Base-by-base conservation (phyloP, 2,113 vertebrate genomes). In the Apeltes quadracus region DNA sequence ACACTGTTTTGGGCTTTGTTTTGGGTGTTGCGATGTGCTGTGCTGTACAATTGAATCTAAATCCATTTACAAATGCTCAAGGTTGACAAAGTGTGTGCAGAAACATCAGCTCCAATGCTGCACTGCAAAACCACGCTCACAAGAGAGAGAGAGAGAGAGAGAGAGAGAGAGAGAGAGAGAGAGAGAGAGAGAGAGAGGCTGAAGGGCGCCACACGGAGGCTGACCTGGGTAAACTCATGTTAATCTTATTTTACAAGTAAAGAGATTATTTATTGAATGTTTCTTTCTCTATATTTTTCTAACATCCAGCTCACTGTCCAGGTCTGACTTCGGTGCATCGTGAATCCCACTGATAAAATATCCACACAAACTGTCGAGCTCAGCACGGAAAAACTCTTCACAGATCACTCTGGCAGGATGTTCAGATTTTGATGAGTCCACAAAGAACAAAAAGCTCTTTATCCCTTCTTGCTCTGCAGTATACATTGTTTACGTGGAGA, bases 121-220 rank as follows among this genome's bases (percentile, higher is more conserved):
- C 86, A 88, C 86, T 34, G 81, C 84, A 91, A 88, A 62, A 63
- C 54, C 75, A 83, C 68, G 65, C 34, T 0, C 32, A 34, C 32
- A 34, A 4, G 6, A 77, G 39, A 43, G 67, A 44, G 43, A 84
- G 51, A 65, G 5, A 32, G 23, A 27, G 59, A 56, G 57, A 77
- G 39, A 43, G 67, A 44, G 43, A 84, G 51, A 65, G 5, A 32
- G 23, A 27, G 59, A 56, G 57, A 77, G 39, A 43, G 67, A 44
- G 43, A 77, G 39, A 43, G 67, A 44, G 43, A 84, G 51, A 65
- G 5, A 32, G 23, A 27, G 59, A 56, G 57, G 73, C 15, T 69
- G 41, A 43, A 72, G 51, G 55, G 41, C 2, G 32, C 76, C 84
- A 84, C 38, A 76, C 53, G 84, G 70, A 84, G 78, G 75, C 72